Percentiles rank a stretch among this genome's conserved stretches.
These are phyloP conservation scores for Vireo griseus DNA, from an alignment of 2,797 vertebrate genomes.

Conservation along the genomic window DNA sequence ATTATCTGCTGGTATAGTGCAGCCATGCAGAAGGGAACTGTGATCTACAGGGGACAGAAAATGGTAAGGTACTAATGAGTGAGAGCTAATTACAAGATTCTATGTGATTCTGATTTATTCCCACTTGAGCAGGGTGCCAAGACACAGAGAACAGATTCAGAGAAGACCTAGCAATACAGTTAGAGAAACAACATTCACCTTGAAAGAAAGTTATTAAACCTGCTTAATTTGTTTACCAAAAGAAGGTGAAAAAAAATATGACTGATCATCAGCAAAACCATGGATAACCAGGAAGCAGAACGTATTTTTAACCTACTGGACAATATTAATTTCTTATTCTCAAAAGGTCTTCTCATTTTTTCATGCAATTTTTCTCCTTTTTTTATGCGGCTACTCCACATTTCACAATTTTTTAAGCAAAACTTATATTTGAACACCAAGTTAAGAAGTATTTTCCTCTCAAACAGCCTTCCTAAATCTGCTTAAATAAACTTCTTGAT, in stretches of 20 bases:
- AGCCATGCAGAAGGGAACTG: neutral
- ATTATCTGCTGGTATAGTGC: neutral
- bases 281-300: neutral
- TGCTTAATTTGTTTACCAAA: neutral
- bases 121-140: neutral
- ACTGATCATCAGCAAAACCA: neutral
- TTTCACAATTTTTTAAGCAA: neutral
- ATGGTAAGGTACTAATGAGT: neutral
- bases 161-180: neutral
- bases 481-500: neutral
- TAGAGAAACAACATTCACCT: neutral
- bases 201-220: neutral
- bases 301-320: neutral
- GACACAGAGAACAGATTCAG: neutral
- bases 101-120: neutral
- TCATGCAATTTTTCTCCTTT: rapidly evolving
- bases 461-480: neutral
- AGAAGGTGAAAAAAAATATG: neutral
- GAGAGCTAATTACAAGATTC: neutral
- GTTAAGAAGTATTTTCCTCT: neutral
- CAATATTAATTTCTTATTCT: neutral
- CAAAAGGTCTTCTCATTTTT: neutral
- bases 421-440: neutral
- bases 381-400: neutral
- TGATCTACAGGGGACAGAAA: neutral